Percentiles rank a stretch among this genome's conserved stretches.
phyloP scores from a whole-genome alignment of 2,797 vertebrate species.

The Odontamblyopus lacepedii region DNA sequence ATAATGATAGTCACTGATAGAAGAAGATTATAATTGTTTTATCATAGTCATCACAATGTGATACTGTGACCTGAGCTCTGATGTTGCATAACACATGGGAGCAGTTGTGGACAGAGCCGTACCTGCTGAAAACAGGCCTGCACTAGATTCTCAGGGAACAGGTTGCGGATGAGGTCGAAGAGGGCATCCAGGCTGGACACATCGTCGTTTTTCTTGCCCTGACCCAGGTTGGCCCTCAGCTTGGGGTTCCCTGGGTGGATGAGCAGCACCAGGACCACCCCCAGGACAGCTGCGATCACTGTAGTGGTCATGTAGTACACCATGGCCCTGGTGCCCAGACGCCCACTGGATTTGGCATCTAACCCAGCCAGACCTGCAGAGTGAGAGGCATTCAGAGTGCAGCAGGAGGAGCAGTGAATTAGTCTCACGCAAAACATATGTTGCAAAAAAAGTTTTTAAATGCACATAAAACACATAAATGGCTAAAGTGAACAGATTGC shows the following conservation, averaged over 20 bases:
- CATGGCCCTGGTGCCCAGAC: conserved; percentile 96
- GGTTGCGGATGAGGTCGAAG: conserved; percentile 95
- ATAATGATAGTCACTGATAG: too few species aligned
- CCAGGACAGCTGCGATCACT: conserved; percentile 92
- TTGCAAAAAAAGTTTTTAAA: background rate
- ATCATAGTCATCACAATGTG: background rate
- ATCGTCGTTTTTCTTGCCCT: conserved; percentile 92
- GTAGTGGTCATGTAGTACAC: conserved; percentile 97
- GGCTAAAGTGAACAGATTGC: background rate
- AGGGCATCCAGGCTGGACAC: conserved; percentile 98
- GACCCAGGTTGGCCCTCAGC: conserved; percentile 91
- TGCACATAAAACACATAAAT: background rate
- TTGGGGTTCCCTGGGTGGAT: conserved; percentile 98
- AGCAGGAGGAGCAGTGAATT: background rate
- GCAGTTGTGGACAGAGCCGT: conserved; percentile 26
- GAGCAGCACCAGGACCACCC: conserved; percentile 93
- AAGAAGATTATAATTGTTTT: too few species aligned
- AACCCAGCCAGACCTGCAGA: conserved; percentile 89
- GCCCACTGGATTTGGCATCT: conserved; percentile 97
- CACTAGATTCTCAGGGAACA: conserved; percentile 97
- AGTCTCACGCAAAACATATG: background rate
- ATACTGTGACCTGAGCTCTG: too few species aligned
- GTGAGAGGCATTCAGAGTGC: background rate
- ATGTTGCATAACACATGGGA: conserved; percentile 65
- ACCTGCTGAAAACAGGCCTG: conserved; percentile 99